Evolutionary conservation across 2,888 invertebrate genomes (phyloP).

Genomic region (Branchellion lobata): DNA sequence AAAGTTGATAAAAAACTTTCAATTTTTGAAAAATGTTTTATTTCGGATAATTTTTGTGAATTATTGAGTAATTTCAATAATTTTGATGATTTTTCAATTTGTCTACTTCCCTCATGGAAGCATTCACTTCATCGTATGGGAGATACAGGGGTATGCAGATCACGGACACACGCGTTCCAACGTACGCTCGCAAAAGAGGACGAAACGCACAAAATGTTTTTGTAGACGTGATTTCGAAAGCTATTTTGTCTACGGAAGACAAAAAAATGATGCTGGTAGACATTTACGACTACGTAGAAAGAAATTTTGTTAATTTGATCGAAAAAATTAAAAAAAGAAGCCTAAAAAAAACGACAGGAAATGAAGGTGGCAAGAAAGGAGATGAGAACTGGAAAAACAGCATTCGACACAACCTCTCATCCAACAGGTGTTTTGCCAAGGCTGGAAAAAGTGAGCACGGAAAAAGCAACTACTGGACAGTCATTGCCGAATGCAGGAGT

Average conservation of each 20-base stretch:
- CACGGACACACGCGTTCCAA: too few species aligned
- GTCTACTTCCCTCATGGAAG: too few species aligned
- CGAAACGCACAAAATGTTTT: constrained; percentile 58
- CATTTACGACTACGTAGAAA: constrained; percentile 60
- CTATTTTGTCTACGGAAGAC: constrained; percentile 57
- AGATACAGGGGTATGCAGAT: too few species aligned
- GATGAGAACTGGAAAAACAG: constrained; percentile 59
- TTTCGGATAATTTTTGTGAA: too few species aligned
- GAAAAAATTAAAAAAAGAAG: not conserved
- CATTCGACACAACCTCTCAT: constrained; percentile 59
- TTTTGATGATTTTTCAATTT: too few species aligned
- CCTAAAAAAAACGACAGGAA: not conserved
- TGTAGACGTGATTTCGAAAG: constrained; percentile 57
- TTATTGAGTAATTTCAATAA: too few species aligned
- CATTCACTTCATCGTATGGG: too few species aligned
- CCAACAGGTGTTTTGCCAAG: constrained; percentile 61
- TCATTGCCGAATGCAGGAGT: constrained; percentile 46
- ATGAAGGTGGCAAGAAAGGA: not conserved
- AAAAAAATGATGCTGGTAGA: constrained; percentile 59
- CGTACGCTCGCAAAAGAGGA: constrained; percentile 51
- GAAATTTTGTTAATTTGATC: constrained; percentile 53
- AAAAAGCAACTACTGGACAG: constrained; percentile 89
- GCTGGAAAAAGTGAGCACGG: constrained; percentile 71
- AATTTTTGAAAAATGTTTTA: too few species aligned
- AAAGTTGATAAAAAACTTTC: too few species aligned